Conservation (phyloP, 2,113 vertebrate genomes). For the Upupa epops region DNA sequence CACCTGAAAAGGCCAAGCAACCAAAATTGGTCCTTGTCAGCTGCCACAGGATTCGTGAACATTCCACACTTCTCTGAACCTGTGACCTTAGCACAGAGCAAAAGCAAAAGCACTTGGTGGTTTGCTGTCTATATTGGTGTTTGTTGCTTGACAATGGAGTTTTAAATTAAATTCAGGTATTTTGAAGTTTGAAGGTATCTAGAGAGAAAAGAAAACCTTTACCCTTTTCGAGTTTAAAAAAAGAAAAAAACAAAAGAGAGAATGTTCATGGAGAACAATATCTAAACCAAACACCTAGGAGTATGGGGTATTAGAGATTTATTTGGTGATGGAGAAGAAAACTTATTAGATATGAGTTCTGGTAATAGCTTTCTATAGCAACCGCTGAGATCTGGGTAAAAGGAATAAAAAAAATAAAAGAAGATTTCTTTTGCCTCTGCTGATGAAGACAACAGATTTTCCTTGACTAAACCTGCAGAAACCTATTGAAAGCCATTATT, state of each 20-base stretch:
- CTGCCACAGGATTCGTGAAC: not conserved
- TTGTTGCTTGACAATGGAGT: not conserved
- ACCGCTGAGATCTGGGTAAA: slow-evolving; percentile 9
- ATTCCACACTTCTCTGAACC: not conserved
- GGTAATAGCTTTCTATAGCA: slow-evolving; percentile 58
- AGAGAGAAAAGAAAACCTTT: not conserved
- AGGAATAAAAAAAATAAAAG: not conserved
- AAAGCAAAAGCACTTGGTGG: not conserved
- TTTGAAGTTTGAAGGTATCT: not conserved
- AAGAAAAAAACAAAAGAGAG: not conserved
- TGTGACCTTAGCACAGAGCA: not conserved
- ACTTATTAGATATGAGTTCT: slow-evolving; percentile 46
- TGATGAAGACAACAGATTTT: slow-evolving; percentile 44
- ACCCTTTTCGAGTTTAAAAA: not conserved
- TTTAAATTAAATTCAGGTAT: not conserved
- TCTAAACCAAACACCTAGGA: slow-evolving; percentile 48
- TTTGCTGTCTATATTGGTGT: not conserved
- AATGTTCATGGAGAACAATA: slow-evolving; percentile 19
- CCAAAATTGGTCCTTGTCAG: not conserved
- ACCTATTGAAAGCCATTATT: slow-evolving; percentile 16
- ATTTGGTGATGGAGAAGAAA: slow-evolving; percentile 50
- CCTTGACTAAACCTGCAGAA: not conserved
- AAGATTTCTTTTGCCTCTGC: not conserved
- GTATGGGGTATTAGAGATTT: slow-evolving; percentile 31
- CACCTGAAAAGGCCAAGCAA: not conserved